Evolutionary conservation across 2,888 invertebrate genomes (phyloP), one percentile per base, ranked within the genome.

Genomic region (Philopedon plagiatum): DNA sequence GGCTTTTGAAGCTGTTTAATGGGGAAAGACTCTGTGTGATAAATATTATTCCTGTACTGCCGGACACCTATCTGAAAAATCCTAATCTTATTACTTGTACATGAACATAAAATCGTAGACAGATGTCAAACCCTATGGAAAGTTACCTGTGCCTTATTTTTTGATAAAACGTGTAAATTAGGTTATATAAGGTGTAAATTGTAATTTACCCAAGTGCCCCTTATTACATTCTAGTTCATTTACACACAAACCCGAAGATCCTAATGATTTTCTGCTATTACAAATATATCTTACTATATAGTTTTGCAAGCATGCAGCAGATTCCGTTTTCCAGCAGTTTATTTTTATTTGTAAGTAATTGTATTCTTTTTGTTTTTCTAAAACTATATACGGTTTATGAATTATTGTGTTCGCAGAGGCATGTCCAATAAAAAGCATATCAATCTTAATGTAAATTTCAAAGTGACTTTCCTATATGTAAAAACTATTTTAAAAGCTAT

Each of bases 141-240:
- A 63, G 58, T 41, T 57, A 57, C 73, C 73, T 74, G 70, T 74
- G 74, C 74, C 74, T 74, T 74, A 74, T 66, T 64, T 41, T 72
- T 69, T 69, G 61, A 60, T 69, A 69, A 62, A 46, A 60, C 66
- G 34, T 66, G 66, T 70, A 74, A 63, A 67, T 70, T 74, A 74
- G 64, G 66, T 74, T 61, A 69, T 58, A 69, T 65, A 65, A 69
- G 65, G 60, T 70, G 66, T 70, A 74, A 70, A 74, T 74, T 74
- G 74, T 74, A 74, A 74, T 74, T 74, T 74, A 70, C 74, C 74
- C 74, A 74, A 74, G 74, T 74, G 74, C 26, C 74, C 74, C 67
- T 74, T 74, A 70, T 70, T 39, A 39, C 15, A 74, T 71, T 62
- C 70, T 74, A 74, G 66, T 66, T 69, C 56, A 69, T 62, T 44